A percentile compares a stretch with the other conserved stretches of the same genome.
Conservation (phyloP, 2,113 vertebrate genomes). For the Colaptes auratus region DNA sequence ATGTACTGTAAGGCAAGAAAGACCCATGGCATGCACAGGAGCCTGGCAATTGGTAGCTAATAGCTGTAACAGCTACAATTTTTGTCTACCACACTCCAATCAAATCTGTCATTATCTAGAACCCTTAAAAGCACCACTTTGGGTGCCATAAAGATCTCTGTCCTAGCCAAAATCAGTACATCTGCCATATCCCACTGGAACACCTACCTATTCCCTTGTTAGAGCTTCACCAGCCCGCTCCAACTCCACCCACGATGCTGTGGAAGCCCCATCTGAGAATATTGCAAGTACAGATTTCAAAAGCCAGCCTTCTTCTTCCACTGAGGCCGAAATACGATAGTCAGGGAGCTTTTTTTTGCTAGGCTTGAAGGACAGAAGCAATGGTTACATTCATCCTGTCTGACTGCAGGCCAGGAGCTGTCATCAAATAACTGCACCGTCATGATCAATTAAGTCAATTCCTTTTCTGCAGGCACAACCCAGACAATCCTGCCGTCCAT, state of each 20-base stretch:
- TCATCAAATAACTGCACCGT: background rate
- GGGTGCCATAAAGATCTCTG: background rate
- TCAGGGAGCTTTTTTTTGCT: background rate
- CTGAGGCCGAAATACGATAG: background rate
- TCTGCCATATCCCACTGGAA: background rate
- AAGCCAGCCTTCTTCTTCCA: background rate
- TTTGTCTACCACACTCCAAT: background rate
- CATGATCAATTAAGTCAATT: background rate
- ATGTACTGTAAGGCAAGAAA: background rate
- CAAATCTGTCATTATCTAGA: background rate
- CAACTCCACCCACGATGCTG: background rate
- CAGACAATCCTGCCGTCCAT: background rate
- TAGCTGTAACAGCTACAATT: background rate
- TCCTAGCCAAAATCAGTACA: background rate
- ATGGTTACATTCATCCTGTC: background rate
- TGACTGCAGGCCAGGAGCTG: background rate
- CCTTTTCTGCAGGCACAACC: background rate
- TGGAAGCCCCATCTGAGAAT: background rate
- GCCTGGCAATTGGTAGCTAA: background rate
- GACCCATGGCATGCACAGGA: background rate
- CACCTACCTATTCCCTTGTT: background rate
- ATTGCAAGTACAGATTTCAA: background rate
- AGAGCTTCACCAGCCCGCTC: background rate
- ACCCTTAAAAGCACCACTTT: accelerated
- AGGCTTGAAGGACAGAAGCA: background rate